Evolutionary conservation across 1,140 invertebrate species (phyloP), one percentile per base, ranked within the genome.

Genomic region (Paraescarpia echinospica): DNA sequence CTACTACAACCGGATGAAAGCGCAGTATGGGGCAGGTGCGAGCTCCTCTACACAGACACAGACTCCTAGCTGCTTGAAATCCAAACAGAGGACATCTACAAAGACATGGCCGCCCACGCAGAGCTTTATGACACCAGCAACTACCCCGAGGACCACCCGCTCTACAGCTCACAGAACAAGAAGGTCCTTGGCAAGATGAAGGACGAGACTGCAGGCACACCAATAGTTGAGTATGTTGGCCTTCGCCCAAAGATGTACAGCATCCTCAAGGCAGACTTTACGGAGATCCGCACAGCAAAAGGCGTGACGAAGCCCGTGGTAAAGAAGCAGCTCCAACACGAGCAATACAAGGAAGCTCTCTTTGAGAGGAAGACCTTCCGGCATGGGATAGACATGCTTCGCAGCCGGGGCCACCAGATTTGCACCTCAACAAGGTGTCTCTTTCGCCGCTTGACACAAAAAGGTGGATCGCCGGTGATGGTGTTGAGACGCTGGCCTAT

Each of bases 161-260:
- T 94, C 27, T 92, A 94, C 92, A 92, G 91, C 33, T 59, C 59
- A 91, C 92, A 92, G 88, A 96, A 96, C 93, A 96, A 96, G 94
- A 97, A 97, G 93, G 95, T 96, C 8, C 34, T 96, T 5, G 96
- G 96, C 12, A 95, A 96, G 94, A 96, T 96, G 94, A 97, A 96
- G 94, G 96, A 96, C 95, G 96, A 97, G 94, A 94, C 94, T 35
- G 95, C 94, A 93, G 95, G 95, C 14, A 92, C 92, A 92, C 94
- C 95, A 77, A 95, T 96, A 89, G 93, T 90, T 9, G 94, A 95
- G 94, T 96, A 95, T 95, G 92, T 96, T 77, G 96, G n/a, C n/a
- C n/a, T n/a, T n/a, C n/a, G n/a, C n/a, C n/a, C n/a, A n/a, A n/a
- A n/a, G n/a, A n/a, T n/a, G 96, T 18, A 92, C 96, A 91, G 93